Evolutionary conservation across 2,113 vertebrate species (phyloP).

Genomic region (Percopsis transmontana): DNA sequence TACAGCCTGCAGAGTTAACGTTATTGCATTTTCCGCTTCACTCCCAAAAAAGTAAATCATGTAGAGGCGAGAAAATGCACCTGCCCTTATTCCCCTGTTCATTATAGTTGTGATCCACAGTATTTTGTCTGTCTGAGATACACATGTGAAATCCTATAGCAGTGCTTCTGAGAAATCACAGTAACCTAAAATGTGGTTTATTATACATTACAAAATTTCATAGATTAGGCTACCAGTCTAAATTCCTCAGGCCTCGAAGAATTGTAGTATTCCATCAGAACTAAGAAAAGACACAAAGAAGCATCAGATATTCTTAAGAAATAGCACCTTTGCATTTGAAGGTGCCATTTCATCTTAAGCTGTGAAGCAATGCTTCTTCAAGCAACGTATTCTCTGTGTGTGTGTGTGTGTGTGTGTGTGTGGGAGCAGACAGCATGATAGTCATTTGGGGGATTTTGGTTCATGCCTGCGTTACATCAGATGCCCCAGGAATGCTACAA

Average conservation of each 20-base stretch:
- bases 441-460: neutral
- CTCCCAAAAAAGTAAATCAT: neutral
- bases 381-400: constrained; percentile 3
- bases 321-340: constrained; percentile 7
- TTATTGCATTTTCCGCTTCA: no score
- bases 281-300: constrained; percentile 1
- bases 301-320: constrained; percentile 11
- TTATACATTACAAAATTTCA: neutral
- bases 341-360: constrained; percentile 23
- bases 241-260: constrained; percentile 4
- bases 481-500: constrained; percentile 37
- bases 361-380: constrained; percentile 24
- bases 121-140: no score
- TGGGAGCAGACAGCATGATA: neutral
- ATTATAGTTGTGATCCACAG: neutral
- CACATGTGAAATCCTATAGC: no score
- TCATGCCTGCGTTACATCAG: constrained; percentile 35
- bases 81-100: neutral
- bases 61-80: neutral
- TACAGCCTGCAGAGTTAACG: no score
- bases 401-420: neutral
- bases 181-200: neutral
- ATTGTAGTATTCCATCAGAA: constrained; percentile 13
- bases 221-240: neutral
- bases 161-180: neutral